Percentiles rank a stretch among this genome's conserved stretches.
phyloP scores from a whole-genome alignment of 2,888 invertebrate species.

The Athalia circularis region DNA sequence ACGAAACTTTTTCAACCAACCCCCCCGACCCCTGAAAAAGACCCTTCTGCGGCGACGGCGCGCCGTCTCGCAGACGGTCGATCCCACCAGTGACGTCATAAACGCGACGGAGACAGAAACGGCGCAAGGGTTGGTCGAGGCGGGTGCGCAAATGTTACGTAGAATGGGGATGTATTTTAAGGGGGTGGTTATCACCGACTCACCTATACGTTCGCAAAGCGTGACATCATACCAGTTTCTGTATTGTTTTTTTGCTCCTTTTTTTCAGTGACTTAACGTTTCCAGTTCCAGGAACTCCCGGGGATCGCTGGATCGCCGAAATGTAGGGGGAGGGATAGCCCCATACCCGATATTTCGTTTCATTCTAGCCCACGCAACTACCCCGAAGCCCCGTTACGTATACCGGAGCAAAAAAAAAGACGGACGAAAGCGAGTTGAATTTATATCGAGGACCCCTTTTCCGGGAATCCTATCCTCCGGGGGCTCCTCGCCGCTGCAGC shows the following conservation, averaged over 20 bases:
- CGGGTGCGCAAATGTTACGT: not conserved
- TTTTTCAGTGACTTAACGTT: constrained; percentile 41
- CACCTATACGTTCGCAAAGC: not conserved
- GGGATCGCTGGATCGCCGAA: constrained; percentile 36
- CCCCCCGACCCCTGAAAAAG: not conserved
- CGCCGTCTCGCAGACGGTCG: constrained; percentile 30
- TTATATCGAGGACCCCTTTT: constrained; percentile 11
- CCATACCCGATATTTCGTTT: not conserved
- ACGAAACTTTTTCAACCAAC: too few species aligned
- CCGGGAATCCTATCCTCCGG: not conserved
- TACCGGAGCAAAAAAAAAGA: not conserved
- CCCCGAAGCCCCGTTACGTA: constrained; percentile 2
- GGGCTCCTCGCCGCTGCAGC: not conserved
- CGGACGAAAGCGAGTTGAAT: not conserved
- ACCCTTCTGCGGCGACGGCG: constrained; percentile 34
- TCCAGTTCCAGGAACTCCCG: constrained; percentile 42
- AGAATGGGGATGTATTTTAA: not conserved
- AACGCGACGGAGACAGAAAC: not conserved
- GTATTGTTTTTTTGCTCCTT: too few species aligned
- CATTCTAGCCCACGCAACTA: not conserved
- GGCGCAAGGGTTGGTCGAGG: constrained; percentile 35
- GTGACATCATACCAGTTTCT: constrained; percentile 39
- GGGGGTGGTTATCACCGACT: constrained; percentile 2
- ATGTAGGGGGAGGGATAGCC: constrained; percentile 20
- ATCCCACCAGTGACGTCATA: constrained; percentile 34